Conservation (phyloP, 53 echinoderm and acorn worm genomes). For the Stichopus horrens region DNA sequence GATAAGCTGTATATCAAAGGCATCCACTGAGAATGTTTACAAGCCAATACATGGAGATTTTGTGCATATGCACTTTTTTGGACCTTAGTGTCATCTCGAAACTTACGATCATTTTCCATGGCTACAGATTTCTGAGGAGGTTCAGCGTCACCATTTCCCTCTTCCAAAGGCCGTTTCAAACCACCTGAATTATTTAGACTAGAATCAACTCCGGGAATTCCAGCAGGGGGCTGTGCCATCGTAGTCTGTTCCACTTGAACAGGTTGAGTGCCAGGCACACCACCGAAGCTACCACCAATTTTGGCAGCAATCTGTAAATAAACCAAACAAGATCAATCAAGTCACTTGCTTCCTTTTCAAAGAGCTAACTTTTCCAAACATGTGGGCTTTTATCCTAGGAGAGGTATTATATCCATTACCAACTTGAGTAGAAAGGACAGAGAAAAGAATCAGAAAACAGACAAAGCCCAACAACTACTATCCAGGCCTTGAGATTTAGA, state of each 20-base stretch:
- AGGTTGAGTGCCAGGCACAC: constrained; percentile 57
- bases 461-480: too few species aligned
- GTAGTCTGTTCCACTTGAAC: constrained; percentile 43
- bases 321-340: neutral
- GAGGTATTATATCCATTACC: too few species aligned
- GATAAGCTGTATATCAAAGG: too few species aligned
- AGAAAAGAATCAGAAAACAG: too few species aligned
- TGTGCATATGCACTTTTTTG: neutral
- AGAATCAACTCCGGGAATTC: constrained; percentile 68
- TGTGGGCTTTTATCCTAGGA: too few species aligned
- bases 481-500: too few species aligned
- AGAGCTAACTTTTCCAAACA: too few species aligned
- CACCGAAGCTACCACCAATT: constrained; percentile 78
- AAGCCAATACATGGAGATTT: neutral
- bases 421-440: too few species aligned
- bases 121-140: constrained; percentile 71
- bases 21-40: neutral
- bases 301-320: constrained; percentile 90
- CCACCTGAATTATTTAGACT: constrained; percentile 43
- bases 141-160: constrained; percentile 68
- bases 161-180: constrained; percentile 88
- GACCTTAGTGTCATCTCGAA: neutral
- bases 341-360: too few species aligned
- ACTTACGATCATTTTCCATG: constrained; percentile 65
- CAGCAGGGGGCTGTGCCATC: constrained; percentile 46